Percentiles rank a stretch among this genome's conserved stretches.
phyloP scores from a whole-genome alignment of 2,797 vertebrate species.

The Gambusia yucatana region DNA sequence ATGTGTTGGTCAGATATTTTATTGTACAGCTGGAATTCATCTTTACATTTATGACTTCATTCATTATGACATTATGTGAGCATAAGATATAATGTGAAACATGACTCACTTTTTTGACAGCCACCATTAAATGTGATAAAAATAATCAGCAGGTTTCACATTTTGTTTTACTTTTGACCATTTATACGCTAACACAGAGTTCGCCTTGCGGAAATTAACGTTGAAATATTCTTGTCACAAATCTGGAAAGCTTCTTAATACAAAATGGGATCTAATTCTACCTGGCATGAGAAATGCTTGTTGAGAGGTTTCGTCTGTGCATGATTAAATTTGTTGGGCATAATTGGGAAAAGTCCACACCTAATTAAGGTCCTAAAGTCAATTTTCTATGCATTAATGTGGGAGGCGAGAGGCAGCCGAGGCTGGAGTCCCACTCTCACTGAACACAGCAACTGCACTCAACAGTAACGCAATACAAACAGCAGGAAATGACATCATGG shows the following conservation, averaged over 20 bases:
- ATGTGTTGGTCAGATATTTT: background rate
- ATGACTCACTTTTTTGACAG: background rate
- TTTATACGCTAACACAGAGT: background rate
- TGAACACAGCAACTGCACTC: background rate
- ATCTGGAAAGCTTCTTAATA: background rate
- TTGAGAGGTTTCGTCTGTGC: constrained; percentile 22
- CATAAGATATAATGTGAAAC: background rate
- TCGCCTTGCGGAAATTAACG: background rate
- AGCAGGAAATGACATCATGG: background rate
- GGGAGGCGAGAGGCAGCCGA: background rate
- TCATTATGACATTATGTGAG: background rate
- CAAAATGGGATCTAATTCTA: background rate
- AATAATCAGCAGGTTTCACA: background rate
- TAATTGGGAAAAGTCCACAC: constrained; percentile 6
- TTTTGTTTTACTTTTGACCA: background rate
- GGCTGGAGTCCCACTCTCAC: background rate
- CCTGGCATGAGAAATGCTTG: constrained; percentile 4
- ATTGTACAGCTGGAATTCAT: background rate
- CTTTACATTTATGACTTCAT: background rate
- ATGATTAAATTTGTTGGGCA: constrained; percentile 3
- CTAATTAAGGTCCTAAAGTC: constrained; percentile 7
- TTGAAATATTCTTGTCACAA: background rate
- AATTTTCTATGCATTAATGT: constrained; percentile 14
- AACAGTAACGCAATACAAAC: background rate
- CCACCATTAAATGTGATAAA: background rate